phyloP scores from a whole-genome alignment of 2,888 invertebrate species.

The Drosophila prolongata region DNA sequence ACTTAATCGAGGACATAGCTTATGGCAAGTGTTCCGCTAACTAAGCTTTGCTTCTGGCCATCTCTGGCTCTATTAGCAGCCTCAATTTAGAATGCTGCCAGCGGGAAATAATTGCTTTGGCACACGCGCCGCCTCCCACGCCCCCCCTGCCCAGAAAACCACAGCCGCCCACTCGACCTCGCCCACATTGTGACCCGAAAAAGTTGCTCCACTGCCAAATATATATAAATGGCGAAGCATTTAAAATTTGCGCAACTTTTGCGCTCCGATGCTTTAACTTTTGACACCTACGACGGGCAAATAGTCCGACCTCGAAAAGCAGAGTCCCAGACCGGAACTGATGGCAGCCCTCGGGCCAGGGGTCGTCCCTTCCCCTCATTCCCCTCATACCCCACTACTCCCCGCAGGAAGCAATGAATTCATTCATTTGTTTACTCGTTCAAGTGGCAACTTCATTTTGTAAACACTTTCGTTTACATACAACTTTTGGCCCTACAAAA shows the following conservation, averaged over 20 bases:
- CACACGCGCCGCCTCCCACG: constrained; percentile 54
- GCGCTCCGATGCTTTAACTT: constrained; percentile 78
- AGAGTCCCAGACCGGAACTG: constrained; percentile 42
- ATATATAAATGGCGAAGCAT: constrained; percentile 68
- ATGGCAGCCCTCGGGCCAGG: constrained; percentile 20
- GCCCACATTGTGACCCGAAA: constrained; percentile 54
- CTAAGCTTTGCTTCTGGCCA: constrained; percentile 30
- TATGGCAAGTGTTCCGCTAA: constrained; percentile 41
- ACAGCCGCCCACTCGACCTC: constrained; percentile 15
- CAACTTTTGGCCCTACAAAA: constrained; percentile 67
- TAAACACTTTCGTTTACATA: constrained; percentile 80
- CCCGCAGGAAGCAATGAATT: constrained; percentile 74
- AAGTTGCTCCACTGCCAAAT: constrained; percentile 68
- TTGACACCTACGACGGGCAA: constrained; percentile 67
- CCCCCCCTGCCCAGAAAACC: constrained; percentile 5
- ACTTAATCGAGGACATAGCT: constrained; percentile 48
- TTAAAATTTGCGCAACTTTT: constrained; percentile 78
- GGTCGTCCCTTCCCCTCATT: constrained; percentile 11
- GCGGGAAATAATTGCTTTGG: constrained; percentile 78
- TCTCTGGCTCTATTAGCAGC: constrained; percentile 61
- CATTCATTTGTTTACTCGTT: constrained; percentile 81
- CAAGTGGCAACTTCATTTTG: constrained; percentile 80
- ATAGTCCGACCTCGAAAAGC: constrained; percentile 35
- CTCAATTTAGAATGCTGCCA: constrained; percentile 75
- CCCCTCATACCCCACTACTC: background rate